Evolutionary conservation across 2,797 vertebrate species (phyloP).

Genomic region (Tadarida brasiliensis): DNA sequence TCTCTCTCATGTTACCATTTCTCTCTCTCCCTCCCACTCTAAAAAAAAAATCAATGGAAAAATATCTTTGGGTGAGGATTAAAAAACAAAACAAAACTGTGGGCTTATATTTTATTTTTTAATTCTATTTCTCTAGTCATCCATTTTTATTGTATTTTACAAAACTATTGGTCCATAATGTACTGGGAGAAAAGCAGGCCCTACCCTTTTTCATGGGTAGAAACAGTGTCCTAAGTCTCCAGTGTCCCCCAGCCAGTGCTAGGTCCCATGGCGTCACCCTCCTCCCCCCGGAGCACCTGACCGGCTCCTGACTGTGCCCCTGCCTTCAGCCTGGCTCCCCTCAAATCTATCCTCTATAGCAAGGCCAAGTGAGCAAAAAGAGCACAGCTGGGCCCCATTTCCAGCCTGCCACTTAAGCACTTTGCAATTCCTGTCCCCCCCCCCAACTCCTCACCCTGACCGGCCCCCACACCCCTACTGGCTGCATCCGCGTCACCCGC

Average conservation of each 20-base stretch:
- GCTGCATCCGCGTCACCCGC: no score
- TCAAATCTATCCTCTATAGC: neutral
- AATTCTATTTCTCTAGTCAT: neutral
- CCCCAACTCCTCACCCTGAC: neutral
- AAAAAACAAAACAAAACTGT: neutral
- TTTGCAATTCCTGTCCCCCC: neutral
- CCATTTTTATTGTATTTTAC: neutral
- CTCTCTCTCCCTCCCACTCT: no score
- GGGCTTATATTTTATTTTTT: neutral
- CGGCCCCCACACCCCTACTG: neutral
- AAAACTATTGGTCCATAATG: neutral
- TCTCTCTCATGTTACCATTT: no score
- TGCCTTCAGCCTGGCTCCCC: neutral
- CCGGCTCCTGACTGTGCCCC: neutral
- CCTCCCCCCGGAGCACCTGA: neutral
- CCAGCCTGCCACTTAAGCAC: neutral
- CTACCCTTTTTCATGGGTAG: neutral
- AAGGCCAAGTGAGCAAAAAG: neutral
- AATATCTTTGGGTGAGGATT: no score
- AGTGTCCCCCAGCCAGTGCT: neutral
- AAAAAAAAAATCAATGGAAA: no score
- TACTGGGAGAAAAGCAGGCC: neutral
- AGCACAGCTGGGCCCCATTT: neutral
- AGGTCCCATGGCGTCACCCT: rapidly evolving
- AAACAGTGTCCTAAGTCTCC: neutral